Conservation (phyloP, 2,888 invertebrate genomes). For the Seira ritae region DNA sequence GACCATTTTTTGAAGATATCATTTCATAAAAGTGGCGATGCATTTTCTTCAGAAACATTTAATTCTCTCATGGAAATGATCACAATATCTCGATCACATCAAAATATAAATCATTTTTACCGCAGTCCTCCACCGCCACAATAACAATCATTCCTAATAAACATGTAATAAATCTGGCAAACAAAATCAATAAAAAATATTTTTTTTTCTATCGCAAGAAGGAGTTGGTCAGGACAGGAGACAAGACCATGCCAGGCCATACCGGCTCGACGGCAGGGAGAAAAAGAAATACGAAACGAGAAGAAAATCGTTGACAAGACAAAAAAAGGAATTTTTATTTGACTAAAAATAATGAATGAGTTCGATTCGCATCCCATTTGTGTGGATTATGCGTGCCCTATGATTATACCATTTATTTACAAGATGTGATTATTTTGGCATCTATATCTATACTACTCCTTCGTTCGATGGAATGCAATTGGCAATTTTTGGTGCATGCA, state of each 20-base stretch:
- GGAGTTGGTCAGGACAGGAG: too few species aligned
- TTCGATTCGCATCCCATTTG: neutral
- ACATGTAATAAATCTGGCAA: slow-evolving; percentile 15
- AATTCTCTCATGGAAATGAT: neutral
- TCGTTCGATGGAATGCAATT: neutral
- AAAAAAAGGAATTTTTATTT: neutral
- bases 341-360: slow-evolving; percentile 3
- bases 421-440: too few species aligned
- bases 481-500: neutral
- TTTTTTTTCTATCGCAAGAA: neutral
- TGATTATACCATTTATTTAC: neutral
- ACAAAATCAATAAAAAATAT: slow-evolving; percentile 17
- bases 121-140: neutral
- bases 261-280: too few species aligned
- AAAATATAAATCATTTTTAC: neutral
- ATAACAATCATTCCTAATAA: slow-evolving; percentile 14
- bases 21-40: neutral
- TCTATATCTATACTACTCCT: too few species aligned
- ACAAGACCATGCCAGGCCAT: too few species aligned
- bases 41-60: neutral
- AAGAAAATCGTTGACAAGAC: too few species aligned
- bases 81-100: neutral
- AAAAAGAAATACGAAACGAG: neutral
- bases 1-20: neutral
- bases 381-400: neutral